Evolutionary conservation across 2,113 vertebrate genomes (phyloP).

Genomic region (Rhagologus leucostigma): DNA sequence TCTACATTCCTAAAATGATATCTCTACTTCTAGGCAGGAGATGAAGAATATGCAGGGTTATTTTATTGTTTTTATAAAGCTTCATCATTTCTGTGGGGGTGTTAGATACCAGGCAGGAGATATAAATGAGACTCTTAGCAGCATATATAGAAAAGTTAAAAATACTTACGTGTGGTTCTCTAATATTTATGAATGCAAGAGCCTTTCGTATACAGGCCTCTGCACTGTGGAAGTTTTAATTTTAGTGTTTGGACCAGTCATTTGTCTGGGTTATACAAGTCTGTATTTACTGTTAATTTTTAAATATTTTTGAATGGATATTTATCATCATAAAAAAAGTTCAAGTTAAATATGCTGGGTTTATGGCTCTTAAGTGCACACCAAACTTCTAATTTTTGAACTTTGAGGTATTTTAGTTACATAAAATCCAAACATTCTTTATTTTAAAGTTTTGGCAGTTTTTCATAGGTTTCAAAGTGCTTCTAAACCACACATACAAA

Average conservation of each 20-base stretch:
- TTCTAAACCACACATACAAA: background rate
- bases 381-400: background rate
- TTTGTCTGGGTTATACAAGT: background rate
- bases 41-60: background rate
- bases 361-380: background rate
- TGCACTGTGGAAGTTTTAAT: background rate
- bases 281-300: background rate
- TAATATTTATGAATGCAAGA: background rate
- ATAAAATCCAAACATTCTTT: background rate
- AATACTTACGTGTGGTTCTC: background rate
- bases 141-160: background rate
- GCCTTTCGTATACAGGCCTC: background rate
- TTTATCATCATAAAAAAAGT: background rate
- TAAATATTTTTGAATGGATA: background rate
- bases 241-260: background rate
- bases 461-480: background rate
- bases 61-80: background rate
- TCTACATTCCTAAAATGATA: background rate
- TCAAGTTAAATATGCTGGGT: background rate
- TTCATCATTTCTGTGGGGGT: background rate
- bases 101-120: background rate
- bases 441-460: background rate
- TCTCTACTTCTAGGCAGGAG: background rate
- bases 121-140: background rate
- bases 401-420: background rate